Conservation (phyloP, 30 jellyfish, hydroid and myxozoan genomes). For the Hydra vulgaris region DNA sequence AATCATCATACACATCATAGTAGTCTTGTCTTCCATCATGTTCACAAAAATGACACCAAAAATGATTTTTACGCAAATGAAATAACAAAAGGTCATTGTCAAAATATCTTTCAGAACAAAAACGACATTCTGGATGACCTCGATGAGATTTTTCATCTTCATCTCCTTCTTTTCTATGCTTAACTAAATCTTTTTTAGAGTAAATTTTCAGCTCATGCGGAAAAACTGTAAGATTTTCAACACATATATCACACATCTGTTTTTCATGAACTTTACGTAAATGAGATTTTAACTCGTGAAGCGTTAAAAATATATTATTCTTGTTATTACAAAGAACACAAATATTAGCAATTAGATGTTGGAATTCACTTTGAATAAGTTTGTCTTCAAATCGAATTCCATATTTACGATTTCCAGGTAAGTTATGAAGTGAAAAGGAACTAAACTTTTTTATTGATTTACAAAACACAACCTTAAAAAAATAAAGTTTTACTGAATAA, state of each 20-base stretch:
- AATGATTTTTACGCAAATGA: constrained; percentile 82
- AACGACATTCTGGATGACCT: constrained; percentile 93
- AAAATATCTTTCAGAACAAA: constrained; percentile 72
- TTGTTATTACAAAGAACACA: constrained; percentile 48
- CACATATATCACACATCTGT: constrained; percentile 71
- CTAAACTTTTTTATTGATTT: constrained; percentile 30
- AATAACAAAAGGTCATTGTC: constrained; percentile 65
- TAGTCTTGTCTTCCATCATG: constrained; percentile 92
- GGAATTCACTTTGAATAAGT: constrained; percentile 17
- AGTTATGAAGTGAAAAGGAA: constrained; percentile 17
- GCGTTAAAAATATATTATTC: not conserved
- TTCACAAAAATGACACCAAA: constrained; percentile 98
- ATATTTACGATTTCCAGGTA: constrained; percentile 22
- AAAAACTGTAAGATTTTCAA: constrained; percentile 51
- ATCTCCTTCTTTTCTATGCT: constrained; percentile 79
- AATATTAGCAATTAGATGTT: constrained; percentile 26
- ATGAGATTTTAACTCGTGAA: constrained; percentile 61
- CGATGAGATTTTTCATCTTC: constrained; percentile 58
- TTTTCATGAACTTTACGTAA: constrained; percentile 59
- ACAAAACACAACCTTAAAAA: constrained; percentile 51
- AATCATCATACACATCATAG: constrained; percentile 50
- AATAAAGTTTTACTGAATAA: not conserved
- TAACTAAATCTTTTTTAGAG: constrained; percentile 47
- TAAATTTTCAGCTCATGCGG: constrained; percentile 61
- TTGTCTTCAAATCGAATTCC: constrained; percentile 61